Base-by-base conservation (phyloP, 2,113 vertebrate species). In the Nothobranchius kuhntae region DNA sequence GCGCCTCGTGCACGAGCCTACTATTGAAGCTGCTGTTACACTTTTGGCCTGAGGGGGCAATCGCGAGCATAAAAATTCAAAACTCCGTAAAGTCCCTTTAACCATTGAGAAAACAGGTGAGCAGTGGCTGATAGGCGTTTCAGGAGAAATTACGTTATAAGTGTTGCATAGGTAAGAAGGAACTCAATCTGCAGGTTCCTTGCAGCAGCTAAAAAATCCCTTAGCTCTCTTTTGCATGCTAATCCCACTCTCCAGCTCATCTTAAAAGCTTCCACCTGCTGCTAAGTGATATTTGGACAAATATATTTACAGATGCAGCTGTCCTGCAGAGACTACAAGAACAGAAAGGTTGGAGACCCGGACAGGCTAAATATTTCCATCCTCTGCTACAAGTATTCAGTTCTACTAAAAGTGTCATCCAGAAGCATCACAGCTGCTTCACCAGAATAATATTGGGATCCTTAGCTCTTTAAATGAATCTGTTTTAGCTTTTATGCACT, bases 201-300 rank as follows among this genome's bases (percentile, higher is more conserved):
- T 17, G 1, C 65, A 12, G 0, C 61, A n/a, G 14, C 44, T 30
- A 8, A 68, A 61, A 62, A 35, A 24, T 76, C 11, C 55, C 64
- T 57, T 46, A 30, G 42, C 61, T 74, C 30, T 1, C 58, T 59
- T 42, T 63, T 51, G 13, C 36, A 12, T 46, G 52, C 13, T 69
- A 47, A 64, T 71, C 17, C 51, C 30, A 11, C 35, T 51, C 50
- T 58, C 35, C 21, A 52, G 61, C n/a, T 56, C 7, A 3, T 77
- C 74, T 67, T 79, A 59, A 86, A 80, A 83, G 73, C 84, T 57
- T 66, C 60, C 74, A 81, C 76, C 87, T 72, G 72, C 65, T 69
- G 62, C 51, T 53, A 68, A 60, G 24, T 50, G 65, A 17, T 46
- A 17, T 76, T 73, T 60, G 42, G 46, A 36, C 45, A 13, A n/a